A percentile compares a stretch with the other conserved stretches of the same genome.
phyloP scores from a whole-genome alignment of 2,113 vertebrate genomes.

The Hipposideros armiger region DNA sequence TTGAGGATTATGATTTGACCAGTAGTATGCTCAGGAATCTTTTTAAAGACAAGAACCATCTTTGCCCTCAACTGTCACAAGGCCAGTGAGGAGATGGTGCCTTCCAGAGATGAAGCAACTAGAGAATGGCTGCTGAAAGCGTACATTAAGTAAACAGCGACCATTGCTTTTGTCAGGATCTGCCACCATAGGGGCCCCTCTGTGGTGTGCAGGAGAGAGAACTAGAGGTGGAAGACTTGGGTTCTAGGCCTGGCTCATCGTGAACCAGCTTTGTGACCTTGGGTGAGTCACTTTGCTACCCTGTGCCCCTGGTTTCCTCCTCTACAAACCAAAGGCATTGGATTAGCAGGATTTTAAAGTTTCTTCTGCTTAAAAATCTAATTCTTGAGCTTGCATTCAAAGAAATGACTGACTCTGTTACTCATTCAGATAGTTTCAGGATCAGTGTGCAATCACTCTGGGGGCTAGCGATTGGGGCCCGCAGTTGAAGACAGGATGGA shows the following conservation, averaged over 20 bases:
- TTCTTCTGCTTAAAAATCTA: slow-evolving; percentile 49
- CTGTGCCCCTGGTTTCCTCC: slow-evolving; percentile 10
- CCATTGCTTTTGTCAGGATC: neutral
- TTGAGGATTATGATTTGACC: neutral
- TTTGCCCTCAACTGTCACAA: neutral
- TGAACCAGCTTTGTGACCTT: neutral
- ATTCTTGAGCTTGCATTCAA: slow-evolving; percentile 59
- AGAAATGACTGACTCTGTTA: slow-evolving; percentile 66
- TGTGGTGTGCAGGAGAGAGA: neutral
- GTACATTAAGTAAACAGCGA: fast-evolving
- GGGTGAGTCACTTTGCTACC: slow-evolving; percentile 51
- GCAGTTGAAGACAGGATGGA: slow-evolving; percentile 33
- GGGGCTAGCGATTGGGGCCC: neutral
- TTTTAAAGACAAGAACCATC: neutral
- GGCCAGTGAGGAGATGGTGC: neutral
- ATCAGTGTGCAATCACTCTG: slow-evolving; percentile 28
- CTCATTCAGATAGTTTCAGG: slow-evolving; percentile 75
- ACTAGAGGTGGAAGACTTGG: neutral
- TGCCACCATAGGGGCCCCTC: neutral
- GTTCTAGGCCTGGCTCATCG: neutral
- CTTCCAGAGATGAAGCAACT: neutral
- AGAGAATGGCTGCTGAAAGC: neutral
- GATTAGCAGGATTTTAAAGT: slow-evolving; percentile 63
- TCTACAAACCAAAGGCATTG: neutral
- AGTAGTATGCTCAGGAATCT: neutral